A percentile compares a stretch with the other conserved stretches of the same genome.
Conservation (phyloP, 2,888 invertebrate species). For the Catocala sponsa region DNA sequence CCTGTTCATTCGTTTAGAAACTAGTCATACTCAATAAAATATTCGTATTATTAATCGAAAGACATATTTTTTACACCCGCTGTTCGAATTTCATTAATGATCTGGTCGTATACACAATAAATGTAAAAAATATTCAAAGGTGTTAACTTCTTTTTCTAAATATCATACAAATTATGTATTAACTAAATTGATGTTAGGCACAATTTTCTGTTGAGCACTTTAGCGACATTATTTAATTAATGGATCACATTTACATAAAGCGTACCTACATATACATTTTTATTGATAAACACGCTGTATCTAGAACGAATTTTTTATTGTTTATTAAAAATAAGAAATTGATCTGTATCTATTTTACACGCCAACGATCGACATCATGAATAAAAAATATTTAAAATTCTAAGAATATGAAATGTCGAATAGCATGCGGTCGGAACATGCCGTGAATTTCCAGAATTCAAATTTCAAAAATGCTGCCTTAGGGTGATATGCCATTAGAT, state of each 20-base stretch:
- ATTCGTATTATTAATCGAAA: slow-evolving; percentile 22
- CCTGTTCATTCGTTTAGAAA: slow-evolving; percentile 34
- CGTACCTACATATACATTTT: neutral
- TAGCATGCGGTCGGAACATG: slow-evolving; percentile 12
- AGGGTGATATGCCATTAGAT: slow-evolving; percentile 35
- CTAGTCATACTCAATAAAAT: slow-evolving; percentile 37
- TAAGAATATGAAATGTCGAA: neutral
- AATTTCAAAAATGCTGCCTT: slow-evolving; percentile 28
- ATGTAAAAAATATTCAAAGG: slow-evolving; percentile 12
- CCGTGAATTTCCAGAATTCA: slow-evolving; percentile 29
- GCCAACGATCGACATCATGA: neutral
- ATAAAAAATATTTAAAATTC: neutral
- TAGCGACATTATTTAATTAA: slow-evolving; percentile 27
- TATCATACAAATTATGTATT: slow-evolving; percentile 18
- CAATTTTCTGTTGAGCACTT: slow-evolving; percentile 34
- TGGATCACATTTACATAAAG: slow-evolving; percentile 17
- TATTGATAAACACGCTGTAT: neutral
- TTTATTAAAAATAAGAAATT: neutral
- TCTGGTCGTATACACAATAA: slow-evolving; percentile 7
- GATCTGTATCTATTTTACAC: neutral
- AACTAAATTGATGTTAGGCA: slow-evolving; percentile 19
- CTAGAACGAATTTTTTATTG: neutral
- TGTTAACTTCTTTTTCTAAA: slow-evolving; percentile 10
- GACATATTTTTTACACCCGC: slow-evolving; percentile 23
- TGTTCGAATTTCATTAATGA: slow-evolving; percentile 21